These are phyloP conservation scores for Rotaria socialis DNA, from an alignment of 2,888 invertebrate species.

Conservation along the genomic window DNA sequence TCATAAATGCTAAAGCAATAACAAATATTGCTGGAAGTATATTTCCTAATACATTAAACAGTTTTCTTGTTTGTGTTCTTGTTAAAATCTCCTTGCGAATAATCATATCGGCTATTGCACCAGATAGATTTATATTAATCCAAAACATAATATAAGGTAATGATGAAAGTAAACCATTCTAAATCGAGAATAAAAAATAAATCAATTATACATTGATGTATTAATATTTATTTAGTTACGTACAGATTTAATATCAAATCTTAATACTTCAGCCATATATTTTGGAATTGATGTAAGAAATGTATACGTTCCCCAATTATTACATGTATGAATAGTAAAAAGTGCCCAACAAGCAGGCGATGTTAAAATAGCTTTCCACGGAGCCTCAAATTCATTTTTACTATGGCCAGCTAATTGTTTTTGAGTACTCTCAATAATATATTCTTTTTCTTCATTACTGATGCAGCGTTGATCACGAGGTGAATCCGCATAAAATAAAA, in stretches of 20 bases:
- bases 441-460: conserved; percentile 39
- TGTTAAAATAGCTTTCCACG: conserved; percentile 44
- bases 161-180: conserved; percentile 21
- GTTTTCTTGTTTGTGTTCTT: conserved; percentile 27
- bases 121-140: neutral
- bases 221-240: neutral
- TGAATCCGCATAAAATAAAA: conserved; percentile 25
- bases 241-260: conserved; percentile 46
- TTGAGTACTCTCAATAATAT: conserved; percentile 42
- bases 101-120: neutral
- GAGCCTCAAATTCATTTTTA: conserved; percentile 38
- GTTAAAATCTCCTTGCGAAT: conserved; percentile 13
- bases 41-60: conserved; percentile 29
- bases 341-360: conserved; percentile 38
- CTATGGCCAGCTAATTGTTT: conserved; percentile 1
- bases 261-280: conserved; percentile 46
- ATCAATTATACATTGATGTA: neutral
- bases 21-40: conserved; percentile 10
- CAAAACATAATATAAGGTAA: conserved; percentile 18
- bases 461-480: conserved; percentile 40
- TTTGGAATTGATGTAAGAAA: conserved; percentile 45
- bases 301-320: conserved; percentile 43
- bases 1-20: conserved; percentile 30
- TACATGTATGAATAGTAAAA: conserved; percentile 15
- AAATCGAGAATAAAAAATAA: neutral